Evolutionary conservation across 2,797 vertebrate genomes (phyloP).

Genomic region (Cheirogaleus major): DNA sequence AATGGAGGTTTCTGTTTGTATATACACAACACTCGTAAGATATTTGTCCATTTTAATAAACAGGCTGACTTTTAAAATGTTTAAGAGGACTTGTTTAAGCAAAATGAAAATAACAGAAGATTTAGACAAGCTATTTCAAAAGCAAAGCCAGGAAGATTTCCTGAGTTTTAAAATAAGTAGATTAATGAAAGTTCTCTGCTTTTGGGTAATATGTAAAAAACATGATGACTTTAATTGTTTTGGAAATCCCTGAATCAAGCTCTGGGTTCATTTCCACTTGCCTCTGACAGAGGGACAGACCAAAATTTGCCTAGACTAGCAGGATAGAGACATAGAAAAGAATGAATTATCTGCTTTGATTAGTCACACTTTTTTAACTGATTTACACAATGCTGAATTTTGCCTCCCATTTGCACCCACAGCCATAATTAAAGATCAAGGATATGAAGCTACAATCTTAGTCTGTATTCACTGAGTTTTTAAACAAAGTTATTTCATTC

Average conservation of each 20-base stretch:
- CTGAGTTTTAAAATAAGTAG: background rate
- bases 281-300: accelerated
- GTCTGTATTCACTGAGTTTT: background rate
- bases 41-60: background rate
- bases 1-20: background rate
- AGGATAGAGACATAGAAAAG: background rate
- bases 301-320: accelerated
- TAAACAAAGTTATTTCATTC: background rate
- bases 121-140: background rate
- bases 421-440: background rate
- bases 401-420: accelerated
- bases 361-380: too few relatives aligned
- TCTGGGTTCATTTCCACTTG: background rate
- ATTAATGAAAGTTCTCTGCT: background rate
- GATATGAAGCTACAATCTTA: background rate
- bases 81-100: background rate
- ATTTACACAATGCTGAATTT: background rate
- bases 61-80: background rate
- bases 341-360: background rate
- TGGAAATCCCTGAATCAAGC: background rate
- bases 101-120: background rate
- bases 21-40: background rate
- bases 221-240: background rate
- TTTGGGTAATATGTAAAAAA: background rate
- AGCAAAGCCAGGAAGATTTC: background rate